Evolutionary conservation across 2,888 invertebrate genomes (phyloP), one percentile per base, ranked within the genome.

Genomic region (Synanthedon tipuliformis): DNA sequence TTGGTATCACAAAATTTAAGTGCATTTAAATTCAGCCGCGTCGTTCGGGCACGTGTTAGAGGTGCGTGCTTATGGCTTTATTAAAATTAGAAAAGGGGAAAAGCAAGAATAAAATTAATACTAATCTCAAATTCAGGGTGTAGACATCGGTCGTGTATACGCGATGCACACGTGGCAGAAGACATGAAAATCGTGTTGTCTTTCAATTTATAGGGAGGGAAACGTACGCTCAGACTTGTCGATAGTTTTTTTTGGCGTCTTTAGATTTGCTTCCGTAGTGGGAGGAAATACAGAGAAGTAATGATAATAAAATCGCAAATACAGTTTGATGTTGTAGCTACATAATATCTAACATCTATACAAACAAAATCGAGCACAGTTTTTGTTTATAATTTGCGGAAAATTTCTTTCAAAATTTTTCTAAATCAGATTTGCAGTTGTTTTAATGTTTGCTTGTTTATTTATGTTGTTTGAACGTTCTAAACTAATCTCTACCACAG

Each of bases 151-250:
- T 87, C 86, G 86, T 87, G 86, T 87, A 74, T 73, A 67, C 59
- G 69, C 75, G 67, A 71, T 66, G 71, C 72, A 82, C 86, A 85
- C 86, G 86, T 87, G 86, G 86, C 84, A 72, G 71, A 61, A 61
- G 73, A 86, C 86, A 86, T 80, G 81, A 75, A 81, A 83, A 81
- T 86, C 86, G 86, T 87, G 86, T 73, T 16, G 67, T 75, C 70
- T 65, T 71, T 69, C 64, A 68, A 65, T 54, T 59, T 55, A 59
- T 75, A 76, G 75, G 57, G 78, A 55, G 68, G 70, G 51, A 55
- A 34, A 34, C 34, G 34, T 34, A 10, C 34, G 34, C 34, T 34
- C 1, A 34, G 34, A 34, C 5, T 52, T 61, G 63, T 66, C 68
- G 69, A 67, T 64, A 54, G 41, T 50, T n/a, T 50, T 50, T 50